Base-by-base conservation (phyloP, 2,888 invertebrate genomes). In the Salpingus planirostris region DNA sequence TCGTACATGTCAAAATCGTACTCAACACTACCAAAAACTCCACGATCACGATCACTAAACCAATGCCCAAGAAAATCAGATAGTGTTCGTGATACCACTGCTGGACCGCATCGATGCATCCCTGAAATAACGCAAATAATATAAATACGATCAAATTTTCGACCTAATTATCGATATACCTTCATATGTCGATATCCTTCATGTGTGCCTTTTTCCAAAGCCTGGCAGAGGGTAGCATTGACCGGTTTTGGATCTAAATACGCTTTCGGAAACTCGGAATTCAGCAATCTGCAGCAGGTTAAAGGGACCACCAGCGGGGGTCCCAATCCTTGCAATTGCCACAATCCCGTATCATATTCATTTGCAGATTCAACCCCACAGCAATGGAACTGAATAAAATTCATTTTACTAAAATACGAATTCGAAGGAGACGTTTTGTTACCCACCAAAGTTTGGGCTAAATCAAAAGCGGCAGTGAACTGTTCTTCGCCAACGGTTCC, bases 301-400 rank as follows among this genome's bases (percentile, higher is more conserved):
- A 56, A 39, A 12, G 58, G 62, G 18, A 65, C 52, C 29, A 63
- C 54, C 21, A 61, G 71, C 1, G 55, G 53, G 41, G 81, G 78
- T 0, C 84, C 82, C 23, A 81, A 71, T 40, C 81, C 73, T 50
- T 82, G 78, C 27, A 86, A 65, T 42, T 82, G 75, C 88, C 88
- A 88, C 54, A 78, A 64, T 0, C 87, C 84, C 46, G 80, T 80
- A 52, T 84, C 84, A 62, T 84, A 88, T 68, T 88, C 86, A 38
- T 76, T 74, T 4, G 82, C 80, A 47, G 78, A 78, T 27, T 76
- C 74, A 60, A 88, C 80, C 13, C 86, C 88, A 59, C 88, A 88
- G 54, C 88, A 88, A 34, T 78, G 71, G 56, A 86, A 76, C 83
- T 83, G 60, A 67, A 61, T 39, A 43, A 23, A 27, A 36, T 8